Percentiles rank a stretch among this genome's conserved stretches.
phyloP scores from a whole-genome alignment of 2,888 invertebrate genomes.

The Rhagonycha lutea region DNA sequence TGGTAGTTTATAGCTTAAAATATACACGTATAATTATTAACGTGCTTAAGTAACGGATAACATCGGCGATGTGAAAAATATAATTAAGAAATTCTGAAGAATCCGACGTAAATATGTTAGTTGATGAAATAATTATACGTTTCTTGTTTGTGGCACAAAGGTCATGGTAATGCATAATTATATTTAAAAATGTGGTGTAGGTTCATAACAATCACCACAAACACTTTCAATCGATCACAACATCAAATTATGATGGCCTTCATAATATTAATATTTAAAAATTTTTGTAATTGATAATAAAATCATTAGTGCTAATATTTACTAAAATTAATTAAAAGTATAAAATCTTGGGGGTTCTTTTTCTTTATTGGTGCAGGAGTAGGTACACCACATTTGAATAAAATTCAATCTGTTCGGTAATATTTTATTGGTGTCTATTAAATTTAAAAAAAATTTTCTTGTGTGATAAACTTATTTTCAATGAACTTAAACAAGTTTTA shows the following conservation, averaged over 20 bases:
- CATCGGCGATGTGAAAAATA: conserved; percentile 8
- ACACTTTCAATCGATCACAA: conserved; percentile 5
- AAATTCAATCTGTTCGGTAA: neutral
- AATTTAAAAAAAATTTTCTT: neutral
- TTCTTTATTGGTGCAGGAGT: neutral
- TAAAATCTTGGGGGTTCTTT: neutral
- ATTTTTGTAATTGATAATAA: neutral
- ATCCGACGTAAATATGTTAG: conserved; percentile 16
- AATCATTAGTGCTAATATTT: too few relatives aligned
- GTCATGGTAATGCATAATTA: conserved; percentile 16
- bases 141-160: conserved; percentile 17
- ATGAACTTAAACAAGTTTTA: neutral
- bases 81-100: conserved; percentile 18
- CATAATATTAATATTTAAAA: neutral
- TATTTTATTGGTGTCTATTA: neutral
- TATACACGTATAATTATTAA: conserved; percentile 18
- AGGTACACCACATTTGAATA: neutral
- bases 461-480: neutral
- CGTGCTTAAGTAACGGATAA: conserved; percentile 13
- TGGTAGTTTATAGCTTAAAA: conserved; percentile 18
- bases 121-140: conserved; percentile 26
- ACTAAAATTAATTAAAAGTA: neutral
- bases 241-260: neutral
- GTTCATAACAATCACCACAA: conserved; percentile 19
- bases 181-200: conserved; percentile 7